Base-by-base conservation (phyloP, 1,140 invertebrate genomes). In the Penaeus vannamei region DNA sequence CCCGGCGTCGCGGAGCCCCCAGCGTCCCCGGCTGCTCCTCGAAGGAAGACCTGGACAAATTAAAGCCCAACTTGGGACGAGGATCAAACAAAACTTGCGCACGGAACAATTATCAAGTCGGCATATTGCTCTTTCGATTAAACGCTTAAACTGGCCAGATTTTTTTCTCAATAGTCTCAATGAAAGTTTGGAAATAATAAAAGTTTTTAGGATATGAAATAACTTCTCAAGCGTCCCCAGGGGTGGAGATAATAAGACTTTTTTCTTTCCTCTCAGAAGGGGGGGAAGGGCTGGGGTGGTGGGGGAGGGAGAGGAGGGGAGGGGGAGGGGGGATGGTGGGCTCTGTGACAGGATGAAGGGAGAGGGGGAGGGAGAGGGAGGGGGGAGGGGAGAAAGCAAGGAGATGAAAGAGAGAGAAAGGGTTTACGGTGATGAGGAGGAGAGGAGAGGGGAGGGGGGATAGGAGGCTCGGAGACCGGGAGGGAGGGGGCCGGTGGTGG, bases 161-260 rank as follows among this genome's bases (percentile, higher is more conserved):
- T 85, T n/a, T n/a, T n/a, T 85, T 42, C 84, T 85, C 84, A 85
- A 85, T 85, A 85, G 62, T 69, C 32, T 72, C n/a, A 85, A 85
- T 85, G 84, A 85, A 85, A 85, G 66, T 85, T 72, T 72, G 84
- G 64, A 85, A 85, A 85, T 85, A 85, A 85, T 85, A 85, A 32
- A 72, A 85, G 62, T 85, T 85, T 46, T 85, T 72, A 85, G 84
- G 84, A 85, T 85, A 85, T 85, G 62, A 85, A 85, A 72, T 72
- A 85, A 85, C 64, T 85, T 85, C 64, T 66, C n/a, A n/a, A 76
- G 84, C 42, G 26, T 85, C 53, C 64, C 64, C 72, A 36, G 29
- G 60, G 20, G 60, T 19, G 10, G 32, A 85, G 66, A 59, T 66
- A 53, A 72, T 53, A 72, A 85, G 64, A 53, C 20, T 59, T 81